Evolutionary conservation across 2,797 vertebrate species (phyloP).

Genomic region (Pangasius mekongensis): DNA sequence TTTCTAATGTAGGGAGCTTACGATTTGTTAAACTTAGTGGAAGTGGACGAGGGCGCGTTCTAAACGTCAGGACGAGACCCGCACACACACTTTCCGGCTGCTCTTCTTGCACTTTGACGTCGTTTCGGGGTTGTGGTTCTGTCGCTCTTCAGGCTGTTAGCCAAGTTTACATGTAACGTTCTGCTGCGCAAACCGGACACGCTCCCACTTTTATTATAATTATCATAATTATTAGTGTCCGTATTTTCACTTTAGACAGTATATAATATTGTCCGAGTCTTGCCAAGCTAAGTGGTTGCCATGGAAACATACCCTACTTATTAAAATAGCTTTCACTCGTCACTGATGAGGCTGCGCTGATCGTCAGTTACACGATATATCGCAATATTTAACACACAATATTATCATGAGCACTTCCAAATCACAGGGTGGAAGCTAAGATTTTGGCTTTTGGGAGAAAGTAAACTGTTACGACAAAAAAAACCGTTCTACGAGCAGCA

Average conservation of each 20-base stretch:
- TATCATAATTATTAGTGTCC: not conserved
- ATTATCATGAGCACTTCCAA: not conserved
- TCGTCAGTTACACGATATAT: not conserved
- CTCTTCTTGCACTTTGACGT: conserved; percentile 1
- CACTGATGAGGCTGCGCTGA: not conserved
- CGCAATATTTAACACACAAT: not conserved
- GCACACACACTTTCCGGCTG: not conserved
- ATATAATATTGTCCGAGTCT: not conserved
- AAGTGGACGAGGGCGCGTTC: not conserved
- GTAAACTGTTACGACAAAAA: not conserved
- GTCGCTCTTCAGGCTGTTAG: not conserved
- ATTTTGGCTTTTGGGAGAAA: not conserved
- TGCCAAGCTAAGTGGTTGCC: conserved; percentile 17
- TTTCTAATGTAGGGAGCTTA: not conserved
- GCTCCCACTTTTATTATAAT: not conserved
- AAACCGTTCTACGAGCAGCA: not conserved
- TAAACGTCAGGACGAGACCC: not conserved
- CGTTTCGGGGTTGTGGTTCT: not conserved
- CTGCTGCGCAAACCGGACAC: not conserved
- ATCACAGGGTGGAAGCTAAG: not conserved
- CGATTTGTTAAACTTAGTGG: no score
- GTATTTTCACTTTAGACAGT: not conserved
- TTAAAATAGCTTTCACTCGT: not conserved
- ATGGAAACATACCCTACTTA: not conserved
- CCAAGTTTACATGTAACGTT: not conserved